Conservation (phyloP, 1,140 invertebrate genomes). For the Saccostrea cuccullata region DNA sequence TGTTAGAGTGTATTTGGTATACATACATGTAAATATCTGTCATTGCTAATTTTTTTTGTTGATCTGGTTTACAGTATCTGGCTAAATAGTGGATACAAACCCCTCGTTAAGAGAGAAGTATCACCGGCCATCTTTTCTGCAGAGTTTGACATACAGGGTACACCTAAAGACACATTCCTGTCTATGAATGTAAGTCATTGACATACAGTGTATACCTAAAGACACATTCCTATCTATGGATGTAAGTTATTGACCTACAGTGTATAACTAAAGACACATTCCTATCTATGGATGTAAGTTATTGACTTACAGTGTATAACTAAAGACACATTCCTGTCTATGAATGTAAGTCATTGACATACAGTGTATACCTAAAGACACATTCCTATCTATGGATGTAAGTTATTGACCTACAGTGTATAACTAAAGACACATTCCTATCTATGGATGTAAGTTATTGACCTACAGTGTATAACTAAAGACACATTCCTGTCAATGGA, state of each 20-base stretch:
- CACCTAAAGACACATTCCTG: constrained; percentile 65
- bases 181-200: constrained; percentile 59
- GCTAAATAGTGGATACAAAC: background rate
- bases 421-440: too few relatives aligned
- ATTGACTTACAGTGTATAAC: constrained; percentile 53
- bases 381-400: too few relatives aligned
- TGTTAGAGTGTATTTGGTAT: background rate
- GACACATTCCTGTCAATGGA: constrained; percentile 68
- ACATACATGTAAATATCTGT: background rate
- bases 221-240: too few relatives aligned
- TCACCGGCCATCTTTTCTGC: constrained; percentile 53
- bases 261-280: too few relatives aligned
- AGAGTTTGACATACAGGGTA: constrained; percentile 51
- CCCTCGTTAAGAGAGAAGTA: background rate
- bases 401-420: too few relatives aligned
- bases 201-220: too few relatives aligned
- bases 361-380: too few relatives aligned
- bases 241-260: too few relatives aligned
- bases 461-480: constrained; percentile 47
- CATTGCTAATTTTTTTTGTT: background rate
- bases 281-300: too few relatives aligned
- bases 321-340: constrained; percentile 65
- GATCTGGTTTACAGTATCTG: constrained; percentile 7
- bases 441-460: too few relatives aligned
- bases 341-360: constrained; percentile 55